A percentile compares a stretch with the other conserved stretches of the same genome.
These are phyloP conservation scores for Candoia aspera DNA, from an alignment of 2,113 vertebrate genomes.

Conservation along the genomic window DNA sequence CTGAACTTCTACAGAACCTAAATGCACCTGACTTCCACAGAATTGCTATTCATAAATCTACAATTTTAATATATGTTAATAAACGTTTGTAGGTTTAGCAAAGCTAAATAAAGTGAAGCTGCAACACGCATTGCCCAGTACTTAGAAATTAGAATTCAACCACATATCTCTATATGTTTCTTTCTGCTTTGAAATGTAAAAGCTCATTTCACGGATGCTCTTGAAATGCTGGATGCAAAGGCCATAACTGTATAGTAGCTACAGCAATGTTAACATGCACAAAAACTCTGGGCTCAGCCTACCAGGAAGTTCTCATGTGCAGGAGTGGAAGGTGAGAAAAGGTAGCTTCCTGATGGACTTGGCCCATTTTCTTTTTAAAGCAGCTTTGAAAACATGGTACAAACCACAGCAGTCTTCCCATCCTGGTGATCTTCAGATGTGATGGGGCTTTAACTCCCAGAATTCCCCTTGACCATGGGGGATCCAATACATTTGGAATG, in stretches of 20 bases:
- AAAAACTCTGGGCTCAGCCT: constrained; percentile 56
- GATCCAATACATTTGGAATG: background rate
- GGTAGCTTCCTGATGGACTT: background rate
- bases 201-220: constrained; percentile 59
- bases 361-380: constrained; percentile 60
- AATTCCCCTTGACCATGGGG: background rate
- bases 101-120: constrained; percentile 32
- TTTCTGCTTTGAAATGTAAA: constrained; percentile 59
- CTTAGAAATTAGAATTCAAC: constrained; percentile 45
- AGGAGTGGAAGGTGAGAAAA: background rate
- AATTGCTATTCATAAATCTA: background rate
- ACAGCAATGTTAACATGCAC: constrained; percentile 78
- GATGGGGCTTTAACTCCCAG: background rate
- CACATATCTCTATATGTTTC: constrained; percentile 53
- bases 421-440: background rate
- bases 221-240: constrained; percentile 63
- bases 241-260: constrained; percentile 66
- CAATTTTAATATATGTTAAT: constrained; percentile 43
- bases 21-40: constrained; percentile 16
- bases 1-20: background rate
- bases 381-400: constrained; percentile 78
- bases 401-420: constrained; percentile 72
- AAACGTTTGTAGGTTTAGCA: constrained; percentile 21
- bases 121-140: constrained; percentile 45
- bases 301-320: background rate